phyloP scores from a whole-genome alignment of 2,113 vertebrate species.

The Hypomesus transpacificus region DNA sequence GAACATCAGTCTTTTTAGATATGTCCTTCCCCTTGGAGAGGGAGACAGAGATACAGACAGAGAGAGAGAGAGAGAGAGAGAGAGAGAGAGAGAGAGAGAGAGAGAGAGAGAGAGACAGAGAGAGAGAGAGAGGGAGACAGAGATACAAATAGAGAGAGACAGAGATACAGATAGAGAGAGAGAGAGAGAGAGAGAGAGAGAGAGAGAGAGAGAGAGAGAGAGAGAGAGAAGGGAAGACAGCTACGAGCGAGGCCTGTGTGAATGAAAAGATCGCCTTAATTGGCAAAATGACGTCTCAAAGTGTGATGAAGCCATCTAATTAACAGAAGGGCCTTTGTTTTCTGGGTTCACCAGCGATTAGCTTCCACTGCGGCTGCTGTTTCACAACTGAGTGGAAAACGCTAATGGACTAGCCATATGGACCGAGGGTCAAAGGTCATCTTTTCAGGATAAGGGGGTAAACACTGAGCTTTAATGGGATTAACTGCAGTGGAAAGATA shows the following conservation, averaged over 20 bases:
- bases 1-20: background rate
- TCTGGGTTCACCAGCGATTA: background rate
- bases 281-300: background rate
- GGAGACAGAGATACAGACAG: background rate
- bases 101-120: background rate
- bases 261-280: constrained; percentile 5
- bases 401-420: background rate
- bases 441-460: background rate
- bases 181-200: background rate
- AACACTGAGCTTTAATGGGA: background rate
- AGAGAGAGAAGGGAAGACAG: background rate
- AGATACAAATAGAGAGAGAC: no score
- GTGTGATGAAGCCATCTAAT: background rate
- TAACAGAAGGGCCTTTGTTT: background rate
- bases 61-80: background rate
- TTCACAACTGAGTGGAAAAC: background rate
- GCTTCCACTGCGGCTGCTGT: background rate
- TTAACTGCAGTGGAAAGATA: constrained; percentile 5
- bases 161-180: no score
- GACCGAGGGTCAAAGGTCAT: no score
- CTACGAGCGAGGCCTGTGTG: background rate
- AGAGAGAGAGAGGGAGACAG: background rate
- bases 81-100: background rate
- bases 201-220: background rate
- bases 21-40: background rate